These are phyloP conservation scores for rat (Rattus norvegicus) DNA, from an alignment of 2,113 vertebrate species.

Conservation along the genomic window GRCr8 NC_086022.1:27707001-27707500, in stretches of 20 bases:
- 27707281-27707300: not conserved
- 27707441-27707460: not conserved
- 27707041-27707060: constrained; percentile 24
- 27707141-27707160: not conserved
- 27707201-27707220: not conserved
- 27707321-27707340: constrained; percentile 1
- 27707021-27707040: constrained; percentile 17
- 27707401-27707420: not conserved
- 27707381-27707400: not conserved
- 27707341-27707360: not conserved
- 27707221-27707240: not conserved
- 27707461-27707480: not conserved
- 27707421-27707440: not conserved
- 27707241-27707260: not conserved
- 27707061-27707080: constrained; percentile 23
- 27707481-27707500: not conserved
- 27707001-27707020: constrained; percentile 50
- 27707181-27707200: not conserved
- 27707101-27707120: not conserved
- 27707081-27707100: not conserved
- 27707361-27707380: constrained; percentile 25
- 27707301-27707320: not conserved
- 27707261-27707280: not conserved
- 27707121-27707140: not conserved
- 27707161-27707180: not conserved